Base-by-base conservation (phyloP, 2,113 vertebrate genomes). In the Acrocephalus kingi region DNA sequence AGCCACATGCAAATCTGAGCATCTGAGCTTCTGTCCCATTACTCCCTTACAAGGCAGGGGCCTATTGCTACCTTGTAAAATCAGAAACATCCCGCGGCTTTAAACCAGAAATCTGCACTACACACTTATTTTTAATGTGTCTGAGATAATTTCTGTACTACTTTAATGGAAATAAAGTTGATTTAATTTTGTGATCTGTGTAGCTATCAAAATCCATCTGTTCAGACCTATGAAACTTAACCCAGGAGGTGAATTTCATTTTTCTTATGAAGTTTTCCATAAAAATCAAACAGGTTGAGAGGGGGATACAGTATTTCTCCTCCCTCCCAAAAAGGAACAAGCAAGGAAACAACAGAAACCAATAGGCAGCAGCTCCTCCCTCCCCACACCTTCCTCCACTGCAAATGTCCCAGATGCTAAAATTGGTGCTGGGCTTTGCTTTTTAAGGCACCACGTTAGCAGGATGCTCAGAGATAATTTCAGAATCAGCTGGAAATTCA, bases 161-260 rank as follows among this genome's bases (percentile, higher is more conserved):
- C 84, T 96, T 96, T 89, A 97, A 94, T 96, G 92, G 97, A 97
- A 97, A 91, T 83, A 95, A 97, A 97, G 91, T 28, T 96, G 93
- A 97, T 43, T 96, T 84, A 94, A 96, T 94, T 97, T 96, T 86
- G 93, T 89, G 91, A 97, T 84, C 96, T 92, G 92, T 33, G 21
- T 92, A 97, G 96, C 95, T 97, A 97, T 96, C 96, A 97, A 98
- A 97, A 97, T 69, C 91, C 96, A 98, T 97, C 96, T 97, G 97
- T 94, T 98, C 94, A 96, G 93, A 91, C 56, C 91, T 94, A 96
- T 69, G 87, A 95, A 96, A 96, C 61, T 71, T 83, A 76, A 76
- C 48, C 84, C 92, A 91, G 94, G 93, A 96, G 75, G 81, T 73
- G 86, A 96, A 93, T 91, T 97, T 91, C 82, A 97, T 96, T 87